Evolutionary conservation across 2,888 invertebrate species (phyloP).

Genomic region (Emesis russula): DNA sequence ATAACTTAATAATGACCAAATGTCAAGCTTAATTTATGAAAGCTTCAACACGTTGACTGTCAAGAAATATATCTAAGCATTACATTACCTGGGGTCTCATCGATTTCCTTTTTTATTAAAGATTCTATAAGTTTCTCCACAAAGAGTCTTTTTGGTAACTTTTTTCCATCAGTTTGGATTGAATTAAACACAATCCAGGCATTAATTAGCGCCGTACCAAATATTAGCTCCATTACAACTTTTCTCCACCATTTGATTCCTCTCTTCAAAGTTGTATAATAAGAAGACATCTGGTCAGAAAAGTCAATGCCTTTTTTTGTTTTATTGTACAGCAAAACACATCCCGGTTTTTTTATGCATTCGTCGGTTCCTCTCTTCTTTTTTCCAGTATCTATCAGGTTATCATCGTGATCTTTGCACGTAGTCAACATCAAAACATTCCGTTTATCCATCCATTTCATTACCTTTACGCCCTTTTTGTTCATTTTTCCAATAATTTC

Average conservation of each 20-base stretch:
- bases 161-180: conserved; percentile 76
- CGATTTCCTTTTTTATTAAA: conserved; percentile 44
- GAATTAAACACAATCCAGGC: conserved; percentile 85
- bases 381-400: conserved; percentile 78
- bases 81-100: conserved; percentile 14
- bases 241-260: conserved; percentile 86
- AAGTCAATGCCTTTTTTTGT: conserved; percentile 86
- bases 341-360: conserved; percentile 81
- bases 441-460: conserved; percentile 85
- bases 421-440: conserved; percentile 84
- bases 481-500: conserved; percentile 58
- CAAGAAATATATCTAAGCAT: conserved; percentile 60
- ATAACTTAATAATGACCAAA: conserved; percentile 71
- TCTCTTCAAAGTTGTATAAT: conserved; percentile 84
- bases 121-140: conserved; percentile 75
- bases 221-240: conserved; percentile 84
- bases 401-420: conserved; percentile 82
- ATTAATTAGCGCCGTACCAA: conserved; percentile 84
- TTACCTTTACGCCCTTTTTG: conserved; percentile 63
- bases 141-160: conserved; percentile 76
- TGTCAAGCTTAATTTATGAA: conserved; percentile 62
- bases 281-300: conserved; percentile 86
- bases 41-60: conserved; percentile 45
- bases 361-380: conserved; percentile 72
- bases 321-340: conserved; percentile 84